A percentile compares a stretch with the other conserved stretches of the same genome.
These are phyloP conservation scores for Ophion costatus DNA, from an alignment of 2,888 invertebrate genomes.

Conservation along the genomic window DNA sequence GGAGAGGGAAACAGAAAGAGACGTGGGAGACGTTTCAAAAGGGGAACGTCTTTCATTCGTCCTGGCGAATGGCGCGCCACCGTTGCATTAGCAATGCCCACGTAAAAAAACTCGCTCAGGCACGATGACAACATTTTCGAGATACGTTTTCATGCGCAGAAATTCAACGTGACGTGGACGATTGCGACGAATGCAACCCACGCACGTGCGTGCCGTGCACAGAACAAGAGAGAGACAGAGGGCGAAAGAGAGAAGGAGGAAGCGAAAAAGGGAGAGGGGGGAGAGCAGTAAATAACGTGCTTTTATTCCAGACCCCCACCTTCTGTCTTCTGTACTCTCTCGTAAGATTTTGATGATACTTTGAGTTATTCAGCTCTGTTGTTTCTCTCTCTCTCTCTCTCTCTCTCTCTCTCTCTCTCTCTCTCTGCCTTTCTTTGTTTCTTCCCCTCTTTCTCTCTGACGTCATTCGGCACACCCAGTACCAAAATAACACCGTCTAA, in stretches of 20 bases:
- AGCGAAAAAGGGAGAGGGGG: background rate
- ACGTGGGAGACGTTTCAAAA: background rate
- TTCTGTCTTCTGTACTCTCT: background rate
- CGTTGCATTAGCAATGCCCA: background rate
- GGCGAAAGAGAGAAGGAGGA: background rate
- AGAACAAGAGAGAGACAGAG: background rate
- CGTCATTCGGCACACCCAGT: slow-evolving; percentile 72
- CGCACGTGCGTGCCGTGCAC: slow-evolving; percentile 62
- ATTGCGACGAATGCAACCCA: slow-evolving; percentile 51
- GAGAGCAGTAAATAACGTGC: slow-evolving; percentile 8
- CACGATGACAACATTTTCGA: slow-evolving; percentile 2
- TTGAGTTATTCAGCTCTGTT: background rate
- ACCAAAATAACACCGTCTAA: slow-evolving; percentile 70
- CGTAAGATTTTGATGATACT: slow-evolving; percentile 23
- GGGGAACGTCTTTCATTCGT: background rate
- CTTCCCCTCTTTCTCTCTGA: slow-evolving; percentile 54
- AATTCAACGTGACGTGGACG: slow-evolving; percentile 29
- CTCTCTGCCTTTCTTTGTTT: background rate
- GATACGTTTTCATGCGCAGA: slow-evolving; percentile 24
- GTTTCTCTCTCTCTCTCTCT: slow-evolving; percentile 5
- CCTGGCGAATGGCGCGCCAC: background rate
- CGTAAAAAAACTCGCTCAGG: background rate
- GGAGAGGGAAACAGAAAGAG: background rate
- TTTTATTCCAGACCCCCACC: background rate
- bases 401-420: slow-evolving; percentile 9